Evolutionary conservation across 2,888 invertebrate genomes (phyloP).

Genomic region (Tanytarsus gracilentus): DNA sequence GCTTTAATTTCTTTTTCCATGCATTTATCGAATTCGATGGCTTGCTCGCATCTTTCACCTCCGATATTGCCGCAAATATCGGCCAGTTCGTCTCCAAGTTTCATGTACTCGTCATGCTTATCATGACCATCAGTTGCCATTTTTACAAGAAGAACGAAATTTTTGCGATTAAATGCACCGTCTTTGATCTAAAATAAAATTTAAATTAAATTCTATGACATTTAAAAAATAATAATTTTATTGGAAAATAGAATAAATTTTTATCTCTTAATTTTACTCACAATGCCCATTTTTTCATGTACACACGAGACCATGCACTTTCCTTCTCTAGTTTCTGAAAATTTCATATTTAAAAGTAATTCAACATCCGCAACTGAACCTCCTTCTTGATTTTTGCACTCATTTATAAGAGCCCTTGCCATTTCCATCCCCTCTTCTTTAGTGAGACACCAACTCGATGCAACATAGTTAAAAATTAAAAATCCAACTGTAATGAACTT

Average conservation of each 20-base stretch:
- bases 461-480: not conserved
- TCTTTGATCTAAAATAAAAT: not conserved
- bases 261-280: conserved; percentile 36
- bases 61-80: conserved; percentile 42
- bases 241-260: conserved; percentile 30
- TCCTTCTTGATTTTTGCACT: conserved; percentile 10
- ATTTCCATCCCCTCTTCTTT: conserved; percentile 23
- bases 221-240: conserved; percentile 35
- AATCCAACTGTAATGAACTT: not conserved
- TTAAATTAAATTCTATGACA: not conserved
- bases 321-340: conserved; percentile 40
- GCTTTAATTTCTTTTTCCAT: conserved; percentile 40
- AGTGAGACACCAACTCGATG: not conserved
- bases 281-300: conserved; percentile 44
- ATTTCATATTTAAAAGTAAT: not conserved
- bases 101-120: conserved; percentile 37
- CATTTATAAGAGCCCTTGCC: conserved; percentile 7
- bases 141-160: not conserved
- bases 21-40: conserved; percentile 41
- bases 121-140: conserved; percentile 40
- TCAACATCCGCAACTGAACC: not conserved
- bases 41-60: conserved; percentile 44
- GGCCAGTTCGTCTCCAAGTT: conserved; percentile 41
- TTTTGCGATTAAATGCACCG: not conserved
- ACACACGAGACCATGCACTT: conserved; percentile 47